These are phyloP conservation scores for Volucella zonaria DNA, from an alignment of 2,888 invertebrate genomes.

Conservation along the genomic window DNA sequence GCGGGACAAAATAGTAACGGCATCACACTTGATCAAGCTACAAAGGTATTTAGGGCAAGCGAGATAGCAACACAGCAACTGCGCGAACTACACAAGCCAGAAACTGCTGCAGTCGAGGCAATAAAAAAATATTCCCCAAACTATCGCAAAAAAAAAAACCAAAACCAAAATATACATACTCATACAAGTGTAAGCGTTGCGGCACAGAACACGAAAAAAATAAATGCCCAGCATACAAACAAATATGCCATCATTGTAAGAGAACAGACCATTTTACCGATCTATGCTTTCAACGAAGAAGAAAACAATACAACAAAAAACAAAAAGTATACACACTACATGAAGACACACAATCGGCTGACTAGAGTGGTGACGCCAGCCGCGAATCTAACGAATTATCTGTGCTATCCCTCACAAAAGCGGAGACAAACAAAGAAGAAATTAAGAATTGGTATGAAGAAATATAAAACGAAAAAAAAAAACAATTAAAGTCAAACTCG, in stretches of 20 bases:
- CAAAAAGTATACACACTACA: background rate
- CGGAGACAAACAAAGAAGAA: too few relatives aligned
- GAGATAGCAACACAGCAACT: too few relatives aligned
- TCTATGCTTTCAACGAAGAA: conserved; percentile 13
- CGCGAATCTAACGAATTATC: too few relatives aligned
- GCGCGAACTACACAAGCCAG: conserved; percentile 20
- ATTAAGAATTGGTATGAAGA: too few relatives aligned
- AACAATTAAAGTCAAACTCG: too few relatives aligned
- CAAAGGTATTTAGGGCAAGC: too few relatives aligned
- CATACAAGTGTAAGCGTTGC: conserved; percentile 13
- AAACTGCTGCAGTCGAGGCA: conserved; percentile 4
- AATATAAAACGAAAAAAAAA: too few relatives aligned
- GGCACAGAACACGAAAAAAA: conserved; percentile 22
- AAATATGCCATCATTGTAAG: conserved; percentile 20
- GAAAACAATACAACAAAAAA: background rate
- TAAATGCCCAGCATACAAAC: conserved; percentile 22
- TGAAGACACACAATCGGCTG: too few relatives aligned
- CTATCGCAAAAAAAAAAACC: conserved; percentile 9
- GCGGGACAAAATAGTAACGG: too few relatives aligned
- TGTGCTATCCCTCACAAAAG: too few relatives aligned
- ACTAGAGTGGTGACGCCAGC: too few relatives aligned
- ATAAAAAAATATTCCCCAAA: conserved; percentile 13
- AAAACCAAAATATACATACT: conserved; percentile 1
- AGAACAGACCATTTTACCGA: conserved; percentile 15
- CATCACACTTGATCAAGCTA: too few relatives aligned